A percentile compares a stretch with the other conserved stretches of the same genome.
Evolutionary conservation across 2,797 vertebrate genomes (phyloP).

Genomic region (Denticeps clupeoides): DNA sequence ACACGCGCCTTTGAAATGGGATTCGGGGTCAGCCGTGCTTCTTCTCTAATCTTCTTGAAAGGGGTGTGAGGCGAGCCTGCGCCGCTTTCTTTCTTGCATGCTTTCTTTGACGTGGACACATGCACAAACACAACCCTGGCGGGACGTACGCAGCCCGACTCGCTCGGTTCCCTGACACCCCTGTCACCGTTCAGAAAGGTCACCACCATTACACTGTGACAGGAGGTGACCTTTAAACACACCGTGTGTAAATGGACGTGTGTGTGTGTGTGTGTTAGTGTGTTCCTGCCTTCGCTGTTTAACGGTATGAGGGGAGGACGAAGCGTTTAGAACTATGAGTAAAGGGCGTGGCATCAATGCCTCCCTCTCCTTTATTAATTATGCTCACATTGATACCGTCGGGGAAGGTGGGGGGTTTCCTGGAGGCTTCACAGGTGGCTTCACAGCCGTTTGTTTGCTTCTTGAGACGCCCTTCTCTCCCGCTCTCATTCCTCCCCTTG

Average conservation of each 20-base stretch:
- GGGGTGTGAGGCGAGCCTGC: too few species aligned
- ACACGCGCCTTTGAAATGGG: not conserved
- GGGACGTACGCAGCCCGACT: too few species aligned
- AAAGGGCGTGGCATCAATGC: too few species aligned
- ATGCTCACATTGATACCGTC: too few species aligned
- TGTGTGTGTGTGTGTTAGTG: slow-evolving; percentile 14
- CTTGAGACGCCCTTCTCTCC: not conserved
- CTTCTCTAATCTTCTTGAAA: not conserved
- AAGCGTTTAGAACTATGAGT: too few species aligned
- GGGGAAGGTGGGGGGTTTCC: too few species aligned
- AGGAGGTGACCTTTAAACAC: slow-evolving; percentile 60
- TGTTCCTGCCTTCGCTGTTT: too few species aligned
- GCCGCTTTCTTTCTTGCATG: not conserved
- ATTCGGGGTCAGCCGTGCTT: not conserved
- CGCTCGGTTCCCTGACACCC: slow-evolving; percentile 32
- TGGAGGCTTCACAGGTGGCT: too few species aligned
- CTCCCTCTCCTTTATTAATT: too few species aligned
- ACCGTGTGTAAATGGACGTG: slow-evolving; percentile 41
- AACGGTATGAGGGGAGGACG: too few species aligned
- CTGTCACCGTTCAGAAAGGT: slow-evolving; percentile 61
- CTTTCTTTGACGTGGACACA: not conserved
- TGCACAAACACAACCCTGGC: too few species aligned
- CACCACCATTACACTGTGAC: slow-evolving; percentile 58
- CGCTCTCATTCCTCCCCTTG: not conserved
- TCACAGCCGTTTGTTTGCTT: too few species aligned